phyloP scores from a whole-genome alignment of 1,140 invertebrate genomes.

The Drosophila cardini region DNA sequence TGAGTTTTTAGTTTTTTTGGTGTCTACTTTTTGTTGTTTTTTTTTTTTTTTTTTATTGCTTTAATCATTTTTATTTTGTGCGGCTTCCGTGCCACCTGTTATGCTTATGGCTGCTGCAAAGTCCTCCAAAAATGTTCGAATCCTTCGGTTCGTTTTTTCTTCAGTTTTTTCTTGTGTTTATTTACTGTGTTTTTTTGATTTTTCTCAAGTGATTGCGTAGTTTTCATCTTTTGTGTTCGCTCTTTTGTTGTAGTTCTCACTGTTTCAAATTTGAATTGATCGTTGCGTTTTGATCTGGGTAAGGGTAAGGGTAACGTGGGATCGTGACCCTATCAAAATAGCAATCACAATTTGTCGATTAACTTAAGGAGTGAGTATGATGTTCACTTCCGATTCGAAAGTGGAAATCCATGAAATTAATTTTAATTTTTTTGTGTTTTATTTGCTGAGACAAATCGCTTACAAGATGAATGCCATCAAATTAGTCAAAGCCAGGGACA shows the following conservation, averaged over 20 bases:
- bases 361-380: conserved; percentile 29
- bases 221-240: conserved; percentile 67
- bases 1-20: conserved; percentile 38
- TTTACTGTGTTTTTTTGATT: conserved; percentile 58
- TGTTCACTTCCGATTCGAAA: conserved; percentile 67
- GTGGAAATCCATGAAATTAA: conserved; percentile 63
- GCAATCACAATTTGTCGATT: conserved; percentile 78
- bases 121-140: conserved; percentile 4
- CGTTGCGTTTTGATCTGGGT: conserved; percentile 64
- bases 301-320: conserved; percentile 70
- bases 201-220: conserved; percentile 84
- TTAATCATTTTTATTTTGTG: conserved; percentile 84
- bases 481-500: conserved; percentile 27
- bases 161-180: no score
- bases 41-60: conserved; percentile 72
- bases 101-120: conserved; percentile 41
- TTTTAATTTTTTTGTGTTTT: conserved; percentile 8
- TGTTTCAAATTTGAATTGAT: conserved; percentile 83
- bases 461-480: conserved; percentile 27
- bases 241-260: conserved; percentile 64
- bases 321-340: conserved; percentile 66
- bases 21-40: conserved; percentile 48
- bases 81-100: conserved; percentile 84
- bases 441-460: conserved; percentile 28
- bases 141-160: conserved; percentile 52